Base-by-base conservation (phyloP, 2,888 invertebrate species). In the Eristalis tenax region DNA sequence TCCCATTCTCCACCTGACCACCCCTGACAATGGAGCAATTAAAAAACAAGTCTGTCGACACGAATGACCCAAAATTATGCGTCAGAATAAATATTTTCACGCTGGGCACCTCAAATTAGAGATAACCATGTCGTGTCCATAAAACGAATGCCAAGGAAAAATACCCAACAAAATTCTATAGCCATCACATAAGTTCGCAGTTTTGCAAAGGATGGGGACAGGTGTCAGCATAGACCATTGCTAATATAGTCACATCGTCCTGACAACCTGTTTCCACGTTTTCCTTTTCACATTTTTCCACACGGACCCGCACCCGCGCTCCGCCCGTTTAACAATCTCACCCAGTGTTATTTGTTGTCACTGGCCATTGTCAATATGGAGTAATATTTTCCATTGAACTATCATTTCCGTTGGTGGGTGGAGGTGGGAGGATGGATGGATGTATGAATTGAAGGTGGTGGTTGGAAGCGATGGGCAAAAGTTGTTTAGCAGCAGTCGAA, bases 331-430 rank as follows among this genome's bases (percentile, higher is more conserved):
- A 66, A 50, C 50, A 50, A n/a, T 18, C 50, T 18, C 18, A 8
- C 18, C 65, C 50, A 50, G 50, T n/a, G 50, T 50, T 78, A 64
- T 83, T 84, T 75, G 79, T 79, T 84, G 75, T 75, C 70, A 70
- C 74, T 70, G 83, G 63, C 61, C 86, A 82, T 82, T 86, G 82
- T 86, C 86, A 83, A 79, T 78, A 86, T 74, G 65, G 74, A 82
- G 85, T 86, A 86, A 78, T 81, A 86, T 86, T 86, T 86, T 83
- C 82, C 82, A 86, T 82, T 86, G 86, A 86, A 86, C 86, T 86
- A 86, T 79, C 86, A 86, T 86, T 86, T 86, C 86, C 86, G 83
- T 77, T 80, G 65, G 74, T 32, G 65, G 65, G 50, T 56, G 61
- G 23, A 69, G 35, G n/a, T 66, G 68, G 18, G 15, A 2, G 43